Conservation (phyloP, 2,888 invertebrate species). For the Dasypolia templi region DNA sequence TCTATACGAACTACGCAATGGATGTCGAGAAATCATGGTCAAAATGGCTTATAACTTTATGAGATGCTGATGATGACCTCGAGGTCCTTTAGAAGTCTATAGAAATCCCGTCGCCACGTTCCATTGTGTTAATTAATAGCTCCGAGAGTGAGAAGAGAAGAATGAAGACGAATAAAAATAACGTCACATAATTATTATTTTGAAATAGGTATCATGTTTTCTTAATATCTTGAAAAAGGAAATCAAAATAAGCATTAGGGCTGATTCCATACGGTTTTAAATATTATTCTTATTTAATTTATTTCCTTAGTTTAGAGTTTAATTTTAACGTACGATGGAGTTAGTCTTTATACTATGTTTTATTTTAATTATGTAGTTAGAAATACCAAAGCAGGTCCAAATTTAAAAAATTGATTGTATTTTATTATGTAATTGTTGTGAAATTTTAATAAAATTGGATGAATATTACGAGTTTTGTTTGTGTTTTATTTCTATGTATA, state of each 20-base stretch:
- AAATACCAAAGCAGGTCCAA: slow-evolving; percentile 56
- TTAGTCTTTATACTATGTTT: slow-evolving; percentile 1
- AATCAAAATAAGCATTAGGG: neutral
- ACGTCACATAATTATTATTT: neutral
- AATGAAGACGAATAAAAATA: neutral
- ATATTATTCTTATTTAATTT: slow-evolving; percentile 11
- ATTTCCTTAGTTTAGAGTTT: neutral
- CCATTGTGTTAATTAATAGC: neutral
- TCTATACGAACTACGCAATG: neutral
- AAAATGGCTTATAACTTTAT: neutral
- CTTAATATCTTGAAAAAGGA: neutral
- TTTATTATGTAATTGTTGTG: slow-evolving; percentile 56
- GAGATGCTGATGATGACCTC: too few relatives aligned
- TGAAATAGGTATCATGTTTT: slow-evolving; percentile 1
- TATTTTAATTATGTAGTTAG: slow-evolving; percentile 11
- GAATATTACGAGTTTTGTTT: slow-evolving; percentile 20
- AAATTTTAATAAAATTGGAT: slow-evolving; percentile 56
- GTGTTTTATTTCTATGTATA: neutral
- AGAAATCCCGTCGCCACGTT: neutral
- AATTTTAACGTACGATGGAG: neutral
- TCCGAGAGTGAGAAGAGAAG: neutral
- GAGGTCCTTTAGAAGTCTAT: neutral
- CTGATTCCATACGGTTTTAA: neutral
- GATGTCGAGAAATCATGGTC: neutral
- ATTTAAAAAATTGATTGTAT: slow-evolving; percentile 48